Base-by-base conservation (phyloP, 2,888 invertebrate genomes). In the Pemphredon lugubris region DNA sequence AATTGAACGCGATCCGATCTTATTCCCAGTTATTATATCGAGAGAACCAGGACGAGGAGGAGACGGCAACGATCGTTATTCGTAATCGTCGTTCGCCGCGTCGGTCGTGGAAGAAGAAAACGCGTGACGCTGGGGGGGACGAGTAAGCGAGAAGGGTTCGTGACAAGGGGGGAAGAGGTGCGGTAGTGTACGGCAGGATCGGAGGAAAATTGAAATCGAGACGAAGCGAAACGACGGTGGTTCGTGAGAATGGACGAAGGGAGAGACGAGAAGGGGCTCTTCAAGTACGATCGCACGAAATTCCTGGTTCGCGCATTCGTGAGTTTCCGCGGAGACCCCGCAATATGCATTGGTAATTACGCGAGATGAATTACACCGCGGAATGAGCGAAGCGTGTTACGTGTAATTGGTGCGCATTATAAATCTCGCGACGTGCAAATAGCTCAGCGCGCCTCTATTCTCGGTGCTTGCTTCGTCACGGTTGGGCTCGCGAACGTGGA, bases 391-490 rank as follows among this genome's bases (percentile, higher is more conserved):
- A 81, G 80, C 85, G 81, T 84, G 86, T 87, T 86, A 86, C 84
- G 83, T 83, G 86, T 86, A 87, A 87, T 87, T 86, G 86, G 83
- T 83, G 84, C 80, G 78, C 77, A 86, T 86, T 86, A 86, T 87
- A 86, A 86, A 86, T 85, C 83, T 83, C 80, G 75, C 82, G 83
- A 83, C 83, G 85, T 79, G 81, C 83, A 84, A 86, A 86, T 84
- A 83, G 82, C 79, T 67, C 34, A 40, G 54, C 57, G 44, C 57
- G 44, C 53, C 57, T 63, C 44, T 44, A 34, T 51, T 47, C 18
- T 13, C 47, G 26, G 26, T 26, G 26, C 26, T 3, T 26, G 7
- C 4, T 5, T 26, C 7, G 26, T 7, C 7, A 26, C 26, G 26
- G 7, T 7, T 7, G n/a, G 26, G 7, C 7, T 26, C 26, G 4